phyloP scores from a whole-genome alignment of 2,888 invertebrate species.

The Tenthredo notha region DNA sequence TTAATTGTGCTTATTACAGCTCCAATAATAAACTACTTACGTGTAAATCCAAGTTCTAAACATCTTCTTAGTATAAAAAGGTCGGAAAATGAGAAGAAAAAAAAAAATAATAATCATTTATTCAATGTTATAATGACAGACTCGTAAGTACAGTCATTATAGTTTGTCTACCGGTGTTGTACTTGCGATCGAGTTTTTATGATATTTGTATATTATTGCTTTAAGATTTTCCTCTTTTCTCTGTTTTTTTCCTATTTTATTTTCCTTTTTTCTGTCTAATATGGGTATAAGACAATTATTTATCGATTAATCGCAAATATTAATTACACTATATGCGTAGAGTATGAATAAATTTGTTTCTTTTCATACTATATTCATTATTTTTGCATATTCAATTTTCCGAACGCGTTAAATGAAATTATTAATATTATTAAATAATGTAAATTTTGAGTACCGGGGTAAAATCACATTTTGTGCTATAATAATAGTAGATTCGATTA shows the following conservation, averaged over 20 bases:
- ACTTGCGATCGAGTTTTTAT: conserved; percentile 34
- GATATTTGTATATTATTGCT: conserved; percentile 37
- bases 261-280: background rate
- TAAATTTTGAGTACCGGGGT: background rate
- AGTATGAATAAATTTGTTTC: background rate
- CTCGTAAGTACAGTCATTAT: background rate
- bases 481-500: background rate
- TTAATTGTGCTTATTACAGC: background rate
- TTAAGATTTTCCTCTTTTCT: background rate
- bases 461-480: conserved; percentile 25
- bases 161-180: conserved; percentile 15
- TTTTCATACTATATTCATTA: background rate
- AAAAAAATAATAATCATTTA: background rate
- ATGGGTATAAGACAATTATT: background rate
- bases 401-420: background rate
- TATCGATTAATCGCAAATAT: background rate
- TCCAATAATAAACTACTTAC: background rate
- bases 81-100: background rate
- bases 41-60: conserved; percentile 25
- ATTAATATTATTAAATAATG: background rate
- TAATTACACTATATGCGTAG: background rate
- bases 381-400: background rate
- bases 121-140: conserved; percentile 7
- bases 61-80: conserved; percentile 17
- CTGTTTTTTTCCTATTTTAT: too few species aligned